Percentiles rank a stretch among this genome's conserved stretches.
phyloP scores from a whole-genome alignment of 2,797 vertebrate genomes.

The Neostethus bicornis region DNA sequence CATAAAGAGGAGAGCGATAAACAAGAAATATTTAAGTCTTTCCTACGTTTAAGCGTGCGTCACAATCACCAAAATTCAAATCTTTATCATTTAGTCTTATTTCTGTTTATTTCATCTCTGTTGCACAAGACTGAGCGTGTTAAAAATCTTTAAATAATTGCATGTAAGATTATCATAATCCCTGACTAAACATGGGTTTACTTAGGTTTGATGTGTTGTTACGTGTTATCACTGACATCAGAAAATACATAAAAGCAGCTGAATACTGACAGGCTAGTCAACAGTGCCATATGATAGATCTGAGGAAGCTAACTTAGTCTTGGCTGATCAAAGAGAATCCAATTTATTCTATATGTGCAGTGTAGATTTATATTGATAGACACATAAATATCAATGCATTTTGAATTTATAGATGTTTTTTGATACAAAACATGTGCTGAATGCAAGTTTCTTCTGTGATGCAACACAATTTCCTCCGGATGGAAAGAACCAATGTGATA shows the following conservation, averaged over 20 bases:
- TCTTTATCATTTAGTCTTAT: constrained; percentile 1
- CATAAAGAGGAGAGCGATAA: constrained; percentile 28
- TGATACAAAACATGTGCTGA: no score
- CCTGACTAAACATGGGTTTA: neutral
- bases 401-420: no score
- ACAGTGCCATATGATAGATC: neutral
- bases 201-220: neutral
- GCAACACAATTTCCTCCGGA: no score
- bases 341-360: neutral
- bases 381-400: no score
- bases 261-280: neutral
- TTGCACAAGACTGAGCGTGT: neutral
- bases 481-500: no score
- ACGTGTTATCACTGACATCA: neutral
- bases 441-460: no score
- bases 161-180: neutral
- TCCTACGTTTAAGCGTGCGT: constrained; percentile 5
- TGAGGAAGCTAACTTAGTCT: neutral
- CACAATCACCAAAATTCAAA: constrained; percentile 2
- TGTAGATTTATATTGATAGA: no score
- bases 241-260: neutral
- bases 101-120: neutral
- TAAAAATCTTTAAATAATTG: neutral
- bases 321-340: no score
- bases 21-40: constrained; percentile 27